A percentile compares a stretch with the other conserved stretches of the same genome.
phyloP scores from a whole-genome alignment of 2,888 invertebrate genomes.

The Cactoblastis cactorum region DNA sequence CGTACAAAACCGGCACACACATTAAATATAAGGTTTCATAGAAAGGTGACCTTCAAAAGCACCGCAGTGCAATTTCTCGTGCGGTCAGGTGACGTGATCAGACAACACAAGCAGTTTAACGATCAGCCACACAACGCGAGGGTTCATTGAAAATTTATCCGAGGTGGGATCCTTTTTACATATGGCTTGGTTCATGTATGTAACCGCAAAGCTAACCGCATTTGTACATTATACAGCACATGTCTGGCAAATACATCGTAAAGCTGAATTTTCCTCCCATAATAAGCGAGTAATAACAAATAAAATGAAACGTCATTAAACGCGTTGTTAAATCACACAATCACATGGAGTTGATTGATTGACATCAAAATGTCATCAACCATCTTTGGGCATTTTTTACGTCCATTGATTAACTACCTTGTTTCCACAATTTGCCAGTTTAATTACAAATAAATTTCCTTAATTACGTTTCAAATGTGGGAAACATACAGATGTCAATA shows the following conservation, averaged over 20 bases:
- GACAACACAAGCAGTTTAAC: conserved; percentile 37
- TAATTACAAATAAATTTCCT: no score
- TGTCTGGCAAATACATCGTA: background rate
- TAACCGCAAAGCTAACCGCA: conserved; percentile 4
- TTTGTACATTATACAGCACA: background rate
- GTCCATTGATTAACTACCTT: no score
- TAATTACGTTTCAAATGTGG: no score
- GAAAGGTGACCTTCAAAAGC: conserved; percentile 33
- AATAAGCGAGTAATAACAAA: no score
- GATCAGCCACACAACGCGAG: conserved; percentile 24
- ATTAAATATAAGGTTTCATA: conserved; percentile 2
- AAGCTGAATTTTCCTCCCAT: no score
- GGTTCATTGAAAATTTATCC: conserved; percentile 44
- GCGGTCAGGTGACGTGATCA: conserved; percentile 41
- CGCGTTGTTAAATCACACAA: no score
- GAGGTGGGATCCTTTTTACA: conserved; percentile 4
- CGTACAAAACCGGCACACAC: background rate
- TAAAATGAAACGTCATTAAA: no score
- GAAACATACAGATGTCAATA: no score
- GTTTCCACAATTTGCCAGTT: no score
- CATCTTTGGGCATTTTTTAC: background rate
- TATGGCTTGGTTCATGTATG: conserved; percentile 6
- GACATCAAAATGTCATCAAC: background rate
- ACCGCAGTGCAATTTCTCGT: conserved; percentile 34
- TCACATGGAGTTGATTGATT: background rate